Conservation (phyloP, 37 sponge, comb jelly and placozoan species). For the Agelas oroides region DNA sequence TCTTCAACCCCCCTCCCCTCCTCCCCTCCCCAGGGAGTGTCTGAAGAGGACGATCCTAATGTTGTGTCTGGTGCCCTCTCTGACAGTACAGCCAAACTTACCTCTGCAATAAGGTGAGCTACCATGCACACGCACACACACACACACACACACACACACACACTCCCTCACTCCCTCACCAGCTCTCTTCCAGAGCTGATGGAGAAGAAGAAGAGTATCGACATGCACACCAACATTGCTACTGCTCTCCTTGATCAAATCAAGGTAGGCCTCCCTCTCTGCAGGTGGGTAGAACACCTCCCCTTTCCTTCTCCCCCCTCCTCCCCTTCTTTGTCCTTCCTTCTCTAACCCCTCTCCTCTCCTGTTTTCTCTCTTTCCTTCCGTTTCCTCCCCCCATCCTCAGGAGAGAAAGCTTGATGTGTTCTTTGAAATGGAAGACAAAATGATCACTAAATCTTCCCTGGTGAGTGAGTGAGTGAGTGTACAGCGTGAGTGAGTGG, state of each 20-base stretch:
- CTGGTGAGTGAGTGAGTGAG: slow-evolving; percentile 44
- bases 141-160: background rate
- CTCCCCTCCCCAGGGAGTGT: background rate
- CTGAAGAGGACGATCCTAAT: slow-evolving; percentile 65
- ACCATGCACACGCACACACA: background rate
- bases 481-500: no score
- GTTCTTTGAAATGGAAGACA: slow-evolving; percentile 98
- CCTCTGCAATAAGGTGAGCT: slow-evolving; percentile 84
- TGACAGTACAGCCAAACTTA: slow-evolving; percentile 85
- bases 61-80: slow-evolving; percentile 57
- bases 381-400: background rate
- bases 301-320: background rate
- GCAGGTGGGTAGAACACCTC: background rate
- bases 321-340: background rate
- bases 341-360: background rate
- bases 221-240: slow-evolving; percentile 99
- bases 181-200: slow-evolving; percentile 94
- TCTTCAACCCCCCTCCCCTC: no score
- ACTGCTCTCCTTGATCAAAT: slow-evolving; percentile 92
- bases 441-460: slow-evolving; percentile 91
- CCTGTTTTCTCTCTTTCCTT: background rate
- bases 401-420: slow-evolving; percentile 89
- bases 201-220: slow-evolving; percentile 96
- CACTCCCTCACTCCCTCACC: background rate
- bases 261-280: slow-evolving; percentile 55